These are phyloP conservation scores for Micrastur ruficollis DNA, from an alignment of 2,797 vertebrate genomes.

Conservation along the genomic window DNA sequence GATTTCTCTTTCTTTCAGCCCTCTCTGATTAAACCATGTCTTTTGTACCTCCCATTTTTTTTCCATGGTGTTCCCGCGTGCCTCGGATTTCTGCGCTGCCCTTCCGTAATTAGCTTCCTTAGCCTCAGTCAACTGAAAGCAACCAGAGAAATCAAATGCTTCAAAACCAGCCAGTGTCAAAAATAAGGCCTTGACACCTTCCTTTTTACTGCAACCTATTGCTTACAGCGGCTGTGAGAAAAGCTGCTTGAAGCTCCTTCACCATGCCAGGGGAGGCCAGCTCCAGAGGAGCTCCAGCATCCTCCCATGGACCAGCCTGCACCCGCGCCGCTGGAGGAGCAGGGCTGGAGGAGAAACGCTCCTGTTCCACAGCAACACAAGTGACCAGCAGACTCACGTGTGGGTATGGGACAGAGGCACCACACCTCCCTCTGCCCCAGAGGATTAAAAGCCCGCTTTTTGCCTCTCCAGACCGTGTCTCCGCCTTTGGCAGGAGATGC, in stretches of 20 bases:
- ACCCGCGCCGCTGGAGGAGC: not conserved
- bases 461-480: not conserved
- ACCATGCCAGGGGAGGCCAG: not conserved
- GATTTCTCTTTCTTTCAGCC: not conserved
- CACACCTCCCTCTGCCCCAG: not conserved
- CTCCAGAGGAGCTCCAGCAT: not conserved
- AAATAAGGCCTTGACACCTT: not conserved
- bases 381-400: not conserved
- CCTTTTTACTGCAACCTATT: not conserved
- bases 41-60: not conserved
- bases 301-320: not conserved
- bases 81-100: not conserved
- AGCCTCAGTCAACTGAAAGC: not conserved
- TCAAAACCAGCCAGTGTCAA: not conserved
- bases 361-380: not conserved
- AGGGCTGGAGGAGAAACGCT: not conserved
- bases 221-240: not conserved
- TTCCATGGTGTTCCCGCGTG: not conserved
- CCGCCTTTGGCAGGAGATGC: not conserved
- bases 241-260: not conserved
- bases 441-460: not conserved
- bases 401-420: not conserved
- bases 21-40: slow-evolving; percentile 27
- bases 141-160: slow-evolving; percentile 8
- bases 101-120: not conserved